Evolutionary conservation across 2,888 invertebrate species (phyloP).

Genomic region (Diploptera punctata): DNA sequence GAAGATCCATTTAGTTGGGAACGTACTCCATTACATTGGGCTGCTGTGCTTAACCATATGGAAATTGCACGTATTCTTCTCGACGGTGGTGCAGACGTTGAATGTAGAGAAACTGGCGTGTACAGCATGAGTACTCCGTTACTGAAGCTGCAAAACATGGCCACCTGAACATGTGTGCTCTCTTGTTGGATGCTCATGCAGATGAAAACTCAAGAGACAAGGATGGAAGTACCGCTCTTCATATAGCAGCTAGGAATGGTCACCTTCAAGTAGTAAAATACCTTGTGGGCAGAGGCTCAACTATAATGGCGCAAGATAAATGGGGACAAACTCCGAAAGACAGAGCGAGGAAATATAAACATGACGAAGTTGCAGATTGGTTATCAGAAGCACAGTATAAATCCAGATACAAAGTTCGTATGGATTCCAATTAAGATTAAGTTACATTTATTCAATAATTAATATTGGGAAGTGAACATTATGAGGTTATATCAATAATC

Average conservation of each 20-base stretch:
- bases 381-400: too few relatives aligned
- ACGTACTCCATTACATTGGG: constrained; percentile 1
- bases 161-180: background rate
- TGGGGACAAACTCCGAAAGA: background rate
- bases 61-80: background rate
- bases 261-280: background rate
- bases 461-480: too few relatives aligned
- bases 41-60: background rate
- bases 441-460: too few relatives aligned
- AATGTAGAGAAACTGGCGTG: background rate
- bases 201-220: background rate
- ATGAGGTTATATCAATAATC: too few relatives aligned
- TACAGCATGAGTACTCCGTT: background rate
- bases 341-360: background rate
- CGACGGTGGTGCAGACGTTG: background rate
- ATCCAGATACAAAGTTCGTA: too few relatives aligned
- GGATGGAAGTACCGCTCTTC: background rate
- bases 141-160: background rate
- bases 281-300: background rate
- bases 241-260: background rate
- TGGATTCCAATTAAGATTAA: too few relatives aligned
- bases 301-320: background rate
- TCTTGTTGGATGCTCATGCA: background rate
- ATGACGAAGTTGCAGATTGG: background rate
- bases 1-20: background rate